Evolutionary conservation across 2,797 vertebrate species (phyloP).

Genomic region (Pangasius larnaudii): DNA sequence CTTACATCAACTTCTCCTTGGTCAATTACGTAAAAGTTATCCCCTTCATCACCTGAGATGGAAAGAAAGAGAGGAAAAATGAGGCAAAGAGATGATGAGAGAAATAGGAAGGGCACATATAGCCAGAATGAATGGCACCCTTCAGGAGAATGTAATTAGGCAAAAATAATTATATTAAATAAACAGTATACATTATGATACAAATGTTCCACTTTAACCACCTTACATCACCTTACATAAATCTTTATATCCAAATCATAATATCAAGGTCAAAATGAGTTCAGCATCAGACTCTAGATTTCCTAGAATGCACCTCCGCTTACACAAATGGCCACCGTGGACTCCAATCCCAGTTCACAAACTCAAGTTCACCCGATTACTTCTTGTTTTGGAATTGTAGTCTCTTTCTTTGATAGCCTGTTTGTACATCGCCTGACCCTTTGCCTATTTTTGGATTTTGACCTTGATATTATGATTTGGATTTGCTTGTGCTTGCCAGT

Average conservation of each 20-base stretch:
- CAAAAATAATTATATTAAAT: not conserved
- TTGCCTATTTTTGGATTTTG: not conserved
- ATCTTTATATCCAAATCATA: too few species aligned
- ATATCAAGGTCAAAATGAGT: too few species aligned
- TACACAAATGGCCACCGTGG: too few species aligned
- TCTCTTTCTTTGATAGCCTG: not conserved
- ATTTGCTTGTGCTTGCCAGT: not conserved
- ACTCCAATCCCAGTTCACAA: too few species aligned
- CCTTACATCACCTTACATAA: too few species aligned
- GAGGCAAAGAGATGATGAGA: not conserved
- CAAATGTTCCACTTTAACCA: too few species aligned
- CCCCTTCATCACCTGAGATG: conserved; percentile 91
- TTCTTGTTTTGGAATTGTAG: not conserved
- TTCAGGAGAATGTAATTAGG: not conserved
- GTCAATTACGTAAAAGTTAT: conserved; percentile 98
- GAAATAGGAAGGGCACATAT: conserved; percentile 51
- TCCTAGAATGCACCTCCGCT: too few species aligned
- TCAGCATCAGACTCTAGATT: too few species aligned
- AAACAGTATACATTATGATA: too few species aligned
- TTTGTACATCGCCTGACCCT: not conserved
- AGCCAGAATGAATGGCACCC: not conserved
- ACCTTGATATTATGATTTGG: not conserved
- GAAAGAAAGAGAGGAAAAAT: conserved; percentile 52
- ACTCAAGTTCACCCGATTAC: too few species aligned
- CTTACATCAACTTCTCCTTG: conserved; percentile 98